Evolutionary conservation across 2,888 invertebrate species (phyloP).

Genomic region (Biston stratarius): DNA sequence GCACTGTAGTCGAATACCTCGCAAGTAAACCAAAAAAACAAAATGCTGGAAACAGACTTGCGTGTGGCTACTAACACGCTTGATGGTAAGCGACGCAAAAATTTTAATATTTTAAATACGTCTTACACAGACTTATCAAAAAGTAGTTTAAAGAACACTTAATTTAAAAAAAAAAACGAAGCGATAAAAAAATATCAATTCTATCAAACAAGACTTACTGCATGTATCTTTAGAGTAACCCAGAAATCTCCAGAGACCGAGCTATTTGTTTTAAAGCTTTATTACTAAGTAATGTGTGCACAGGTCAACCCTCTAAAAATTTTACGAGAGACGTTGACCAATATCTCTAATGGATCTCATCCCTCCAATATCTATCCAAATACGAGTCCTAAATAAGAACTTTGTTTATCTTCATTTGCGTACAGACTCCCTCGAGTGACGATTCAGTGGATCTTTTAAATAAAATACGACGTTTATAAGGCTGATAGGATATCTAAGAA

Average conservation of each 20-base stretch:
- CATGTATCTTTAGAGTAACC: neutral
- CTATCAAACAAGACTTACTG: constrained; percentile 6
- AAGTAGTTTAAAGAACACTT: too few relatives aligned
- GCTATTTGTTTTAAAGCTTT: constrained; percentile 86
- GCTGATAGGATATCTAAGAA: constrained; percentile 34
- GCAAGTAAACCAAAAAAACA: too few relatives aligned
- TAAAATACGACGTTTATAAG: constrained; percentile 35
- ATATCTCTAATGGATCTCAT: constrained; percentile 74
- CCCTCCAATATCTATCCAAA: constrained; percentile 42
- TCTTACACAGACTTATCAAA: too few relatives aligned
- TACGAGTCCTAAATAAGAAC: constrained; percentile 40
- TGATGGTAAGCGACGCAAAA: too few relatives aligned
- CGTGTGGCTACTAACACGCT: too few relatives aligned
- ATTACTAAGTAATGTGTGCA: constrained; percentile 86
- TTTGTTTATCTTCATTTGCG: constrained; percentile 40
- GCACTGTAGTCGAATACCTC: too few relatives aligned
- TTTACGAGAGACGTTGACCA: constrained; percentile 72
- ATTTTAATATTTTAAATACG: too few relatives aligned
- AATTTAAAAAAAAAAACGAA: too few relatives aligned
- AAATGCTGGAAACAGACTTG: too few relatives aligned
- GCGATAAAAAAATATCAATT: neutral
- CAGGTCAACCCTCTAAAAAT: constrained; percentile 85
- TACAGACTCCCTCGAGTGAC: constrained; percentile 35
- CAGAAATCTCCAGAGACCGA: constrained; percentile 61
- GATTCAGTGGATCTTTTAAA: constrained; percentile 32